Conservation (phyloP, 2,888 invertebrate genomes). For the Clunio marinus region DNA sequence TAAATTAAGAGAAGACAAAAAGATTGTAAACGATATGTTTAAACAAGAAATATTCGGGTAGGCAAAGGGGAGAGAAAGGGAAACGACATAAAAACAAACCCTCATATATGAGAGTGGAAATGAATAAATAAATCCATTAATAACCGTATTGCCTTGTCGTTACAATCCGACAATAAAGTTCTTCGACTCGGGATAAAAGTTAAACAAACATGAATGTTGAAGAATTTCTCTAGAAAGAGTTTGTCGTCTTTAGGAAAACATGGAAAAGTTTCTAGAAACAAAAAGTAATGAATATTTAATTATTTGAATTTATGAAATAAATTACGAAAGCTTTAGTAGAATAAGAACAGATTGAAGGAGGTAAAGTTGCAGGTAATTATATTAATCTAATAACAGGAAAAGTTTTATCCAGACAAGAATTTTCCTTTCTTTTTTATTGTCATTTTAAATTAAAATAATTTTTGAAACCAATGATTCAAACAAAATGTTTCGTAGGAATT, state of each 20-base stretch:
- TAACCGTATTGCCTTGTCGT: conserved; percentile 19
- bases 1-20: conserved; percentile 21
- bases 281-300: conserved; percentile 14
- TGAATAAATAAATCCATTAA: conserved; percentile 23
- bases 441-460: not conserved
- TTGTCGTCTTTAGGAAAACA: not conserved
- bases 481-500: no score
- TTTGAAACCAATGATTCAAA: no score
- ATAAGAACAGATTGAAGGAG: no score
- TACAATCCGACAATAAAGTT: conserved; percentile 1
- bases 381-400: no score
- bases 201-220: not conserved
- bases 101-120: not conserved
- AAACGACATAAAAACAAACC: not conserved
- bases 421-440: not conserved
- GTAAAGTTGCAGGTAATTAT: no score
- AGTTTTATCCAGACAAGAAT: not conserved
- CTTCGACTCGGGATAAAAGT: no score
- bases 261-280: not conserved
- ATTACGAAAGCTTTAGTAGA: no score
- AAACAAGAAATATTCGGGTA: not conserved
- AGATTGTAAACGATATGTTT: conserved; percentile 24
- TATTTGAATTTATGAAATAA: conserved; percentile 5
- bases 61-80: not conserved
- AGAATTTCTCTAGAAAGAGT: not conserved